These are phyloP conservation scores for Mactromeris polynyma DNA, from an alignment of 2,888 invertebrate species.

Conservation along the genomic window DNA sequence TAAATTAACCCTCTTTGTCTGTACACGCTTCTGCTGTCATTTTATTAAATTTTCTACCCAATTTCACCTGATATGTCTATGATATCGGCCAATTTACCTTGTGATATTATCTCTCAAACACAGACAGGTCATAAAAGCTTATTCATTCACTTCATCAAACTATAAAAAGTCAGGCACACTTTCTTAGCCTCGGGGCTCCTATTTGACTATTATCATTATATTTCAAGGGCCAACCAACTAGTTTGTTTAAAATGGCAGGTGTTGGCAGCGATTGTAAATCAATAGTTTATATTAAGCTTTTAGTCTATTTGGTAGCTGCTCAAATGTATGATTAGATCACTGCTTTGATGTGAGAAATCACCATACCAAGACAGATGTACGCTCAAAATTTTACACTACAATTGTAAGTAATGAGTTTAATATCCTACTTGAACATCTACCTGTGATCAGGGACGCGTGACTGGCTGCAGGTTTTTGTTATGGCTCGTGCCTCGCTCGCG, in stretches of 20 bases:
- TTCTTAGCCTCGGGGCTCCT: conserved; percentile 31
- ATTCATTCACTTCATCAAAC: conserved; percentile 7
- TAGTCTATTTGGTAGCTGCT: not conserved
- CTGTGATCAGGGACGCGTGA: conserved; percentile 23
- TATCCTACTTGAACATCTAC: conserved; percentile 6
- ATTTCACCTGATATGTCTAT: conserved; percentile 43
- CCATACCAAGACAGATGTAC: conserved; percentile 1
- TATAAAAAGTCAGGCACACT: conserved; percentile 40
- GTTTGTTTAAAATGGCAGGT: conserved; percentile 51
- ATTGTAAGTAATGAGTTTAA: conserved; percentile 15
- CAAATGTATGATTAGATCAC: conserved; percentile 18
- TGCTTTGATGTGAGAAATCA: conserved; percentile 16
- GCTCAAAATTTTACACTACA: not conserved
- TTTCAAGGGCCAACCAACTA: conserved; percentile 30
- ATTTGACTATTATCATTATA: conserved; percentile 11
- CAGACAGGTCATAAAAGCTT: conserved; percentile 25
- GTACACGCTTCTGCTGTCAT: not conserved
- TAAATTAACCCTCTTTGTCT: conserved; percentile 4
- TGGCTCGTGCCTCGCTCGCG: conserved; percentile 15
- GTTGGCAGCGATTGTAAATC: conserved; percentile 43
- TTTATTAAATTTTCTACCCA: conserved; percentile 45
- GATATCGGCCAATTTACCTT: conserved; percentile 30
- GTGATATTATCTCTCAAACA: conserved; percentile 39
- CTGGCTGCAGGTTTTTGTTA: conserved; percentile 31
- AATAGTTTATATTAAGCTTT: conserved; percentile 47